phyloP scores from a whole-genome alignment of 2,888 invertebrate genomes.

The Epinotia nisella region DNA sequence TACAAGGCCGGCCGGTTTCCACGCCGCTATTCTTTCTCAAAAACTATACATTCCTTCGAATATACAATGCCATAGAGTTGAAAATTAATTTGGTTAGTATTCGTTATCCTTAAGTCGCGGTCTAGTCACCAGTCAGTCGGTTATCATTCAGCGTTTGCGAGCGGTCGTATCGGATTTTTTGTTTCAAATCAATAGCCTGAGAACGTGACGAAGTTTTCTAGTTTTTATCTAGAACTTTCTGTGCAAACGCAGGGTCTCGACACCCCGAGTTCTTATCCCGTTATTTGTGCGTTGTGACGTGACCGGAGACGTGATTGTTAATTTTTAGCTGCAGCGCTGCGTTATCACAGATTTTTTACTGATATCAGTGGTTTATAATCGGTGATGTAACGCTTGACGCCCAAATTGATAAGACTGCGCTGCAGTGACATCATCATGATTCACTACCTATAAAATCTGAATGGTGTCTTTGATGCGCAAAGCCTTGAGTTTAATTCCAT shows the following conservation, averaged over 20 bases:
- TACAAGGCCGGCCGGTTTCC: slow-evolving; percentile 55
- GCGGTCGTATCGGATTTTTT: slow-evolving; percentile 57
- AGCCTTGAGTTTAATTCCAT: not conserved
- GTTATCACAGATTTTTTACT: slow-evolving; percentile 3
- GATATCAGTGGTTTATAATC: slow-evolving; percentile 15
- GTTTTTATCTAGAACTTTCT: slow-evolving; percentile 21
- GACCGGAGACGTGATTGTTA: slow-evolving; percentile 4
- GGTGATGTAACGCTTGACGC: slow-evolving; percentile 36
- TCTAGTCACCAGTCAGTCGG: slow-evolving; percentile 47
- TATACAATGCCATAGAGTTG: slow-evolving; percentile 48
- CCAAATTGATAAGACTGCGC: slow-evolving; percentile 32
- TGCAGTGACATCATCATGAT: slow-evolving; percentile 34
- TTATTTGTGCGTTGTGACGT: slow-evolving; percentile 23
- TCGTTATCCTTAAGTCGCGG: slow-evolving; percentile 43
- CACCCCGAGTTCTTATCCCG: slow-evolving; percentile 19
- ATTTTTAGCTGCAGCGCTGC: not conserved
- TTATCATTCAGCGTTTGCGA: slow-evolving; percentile 60
- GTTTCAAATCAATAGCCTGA: slow-evolving; percentile 40
- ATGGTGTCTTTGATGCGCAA: slow-evolving; percentile 24
- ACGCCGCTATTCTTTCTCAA: slow-evolving; percentile 38
- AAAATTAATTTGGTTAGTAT: slow-evolving; percentile 46
- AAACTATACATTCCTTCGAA: slow-evolving; percentile 47
- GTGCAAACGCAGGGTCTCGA: slow-evolving; percentile 11
- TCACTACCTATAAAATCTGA: slow-evolving; percentile 10
- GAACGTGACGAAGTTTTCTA: slow-evolving; percentile 33